A percentile compares a stretch with the other conserved stretches of the same genome.
Conservation (phyloP, 2,113 vertebrate species). For the Raja brachyura region DNA sequence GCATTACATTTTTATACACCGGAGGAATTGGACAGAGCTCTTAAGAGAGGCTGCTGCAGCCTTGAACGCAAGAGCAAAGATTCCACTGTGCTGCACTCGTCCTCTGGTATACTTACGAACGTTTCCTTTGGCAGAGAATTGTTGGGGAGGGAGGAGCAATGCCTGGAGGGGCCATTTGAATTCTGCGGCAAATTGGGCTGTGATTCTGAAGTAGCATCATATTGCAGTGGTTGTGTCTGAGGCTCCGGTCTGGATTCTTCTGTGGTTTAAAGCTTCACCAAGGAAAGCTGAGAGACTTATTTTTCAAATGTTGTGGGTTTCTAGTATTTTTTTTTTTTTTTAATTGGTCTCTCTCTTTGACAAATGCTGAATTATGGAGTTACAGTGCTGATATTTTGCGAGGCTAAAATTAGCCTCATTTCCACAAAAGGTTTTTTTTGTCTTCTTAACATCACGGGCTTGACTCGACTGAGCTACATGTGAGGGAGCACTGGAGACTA, state of each 20-base stretch:
- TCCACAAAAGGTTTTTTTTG: slow-evolving; percentile 31
- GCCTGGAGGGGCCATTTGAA: slow-evolving; percentile 44
- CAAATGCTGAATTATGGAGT: background rate
- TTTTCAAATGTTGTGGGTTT: background rate
- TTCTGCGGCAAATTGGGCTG: slow-evolving; percentile 45
- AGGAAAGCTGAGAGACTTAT: background rate
- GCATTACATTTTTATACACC: slow-evolving; percentile 25
- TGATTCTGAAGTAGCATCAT: slow-evolving; percentile 42
- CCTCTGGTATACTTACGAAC: slow-evolving; percentile 43
- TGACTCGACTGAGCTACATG: slow-evolving; percentile 26
- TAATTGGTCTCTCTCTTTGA: background rate
- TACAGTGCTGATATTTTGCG: slow-evolving; percentile 15
- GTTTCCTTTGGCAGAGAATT: slow-evolving; percentile 54
- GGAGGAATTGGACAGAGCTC: slow-evolving; percentile 15
- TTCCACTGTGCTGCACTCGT: slow-evolving; percentile 43
- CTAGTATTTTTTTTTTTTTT: background rate
- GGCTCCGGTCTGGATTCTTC: background rate
- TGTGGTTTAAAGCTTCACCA: background rate
- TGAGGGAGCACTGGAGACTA: slow-evolving; percentile 15
- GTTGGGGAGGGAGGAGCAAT: slow-evolving; percentile 43
- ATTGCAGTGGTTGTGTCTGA: slow-evolving; percentile 40
- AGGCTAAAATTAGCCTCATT: slow-evolving; percentile 33
- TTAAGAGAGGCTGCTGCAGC: slow-evolving; percentile 36
- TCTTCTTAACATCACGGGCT: background rate
- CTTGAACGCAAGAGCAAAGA: slow-evolving; percentile 41